A percentile compares a stretch with the other conserved stretches of the same genome.
phyloP scores from a whole-genome alignment of 2,888 invertebrate species.

The Cerastoderma edule region DNA sequence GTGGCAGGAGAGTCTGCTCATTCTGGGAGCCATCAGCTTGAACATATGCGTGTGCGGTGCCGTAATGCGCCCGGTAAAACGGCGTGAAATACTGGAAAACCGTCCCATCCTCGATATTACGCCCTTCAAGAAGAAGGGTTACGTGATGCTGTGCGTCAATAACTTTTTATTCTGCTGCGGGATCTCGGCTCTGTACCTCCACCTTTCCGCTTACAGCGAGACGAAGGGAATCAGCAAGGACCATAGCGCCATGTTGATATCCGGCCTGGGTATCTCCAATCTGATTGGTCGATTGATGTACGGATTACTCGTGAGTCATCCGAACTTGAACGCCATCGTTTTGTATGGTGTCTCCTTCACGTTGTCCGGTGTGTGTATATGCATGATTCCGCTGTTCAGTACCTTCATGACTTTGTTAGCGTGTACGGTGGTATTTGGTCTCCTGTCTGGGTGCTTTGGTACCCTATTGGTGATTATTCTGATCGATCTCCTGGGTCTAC shows the following conservation, averaged over 20 bases:
- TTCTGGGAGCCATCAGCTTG: slow-evolving; percentile 66
- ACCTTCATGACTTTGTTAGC: slow-evolving; percentile 56
- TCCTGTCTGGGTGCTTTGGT: slow-evolving; percentile 66
- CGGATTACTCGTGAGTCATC: slow-evolving; percentile 60
- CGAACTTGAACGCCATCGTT: slow-evolving; percentile 45
- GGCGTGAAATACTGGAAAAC: slow-evolving; percentile 48
- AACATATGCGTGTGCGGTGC: slow-evolving; percentile 68
- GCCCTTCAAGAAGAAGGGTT: slow-evolving; percentile 65
- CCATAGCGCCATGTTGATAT: slow-evolving; percentile 64
- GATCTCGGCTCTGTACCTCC: slow-evolving; percentile 68
- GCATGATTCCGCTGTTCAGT: slow-evolving; percentile 49
- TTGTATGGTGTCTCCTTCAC: slow-evolving; percentile 60
- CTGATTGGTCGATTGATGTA: slow-evolving; percentile 66
- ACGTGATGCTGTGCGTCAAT: slow-evolving; percentile 62
- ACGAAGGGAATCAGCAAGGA: slow-evolving; percentile 55
- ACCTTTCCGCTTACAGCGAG: slow-evolving; percentile 66
- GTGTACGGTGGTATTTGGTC: slow-evolving; percentile 61
- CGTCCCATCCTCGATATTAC: slow-evolving; percentile 58
- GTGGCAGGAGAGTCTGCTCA: slow-evolving; percentile 69
- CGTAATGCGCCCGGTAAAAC: slow-evolving; percentile 63
- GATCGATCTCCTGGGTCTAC: slow-evolving; percentile 62
- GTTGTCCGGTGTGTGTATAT: slow-evolving; percentile 60
- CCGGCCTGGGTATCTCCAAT: slow-evolving; percentile 68
- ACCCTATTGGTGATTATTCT: slow-evolving; percentile 62
- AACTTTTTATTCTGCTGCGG: slow-evolving; percentile 69